Conservation (phyloP, 2,888 invertebrate genomes). For the Agrilus biguttatus region DNA sequence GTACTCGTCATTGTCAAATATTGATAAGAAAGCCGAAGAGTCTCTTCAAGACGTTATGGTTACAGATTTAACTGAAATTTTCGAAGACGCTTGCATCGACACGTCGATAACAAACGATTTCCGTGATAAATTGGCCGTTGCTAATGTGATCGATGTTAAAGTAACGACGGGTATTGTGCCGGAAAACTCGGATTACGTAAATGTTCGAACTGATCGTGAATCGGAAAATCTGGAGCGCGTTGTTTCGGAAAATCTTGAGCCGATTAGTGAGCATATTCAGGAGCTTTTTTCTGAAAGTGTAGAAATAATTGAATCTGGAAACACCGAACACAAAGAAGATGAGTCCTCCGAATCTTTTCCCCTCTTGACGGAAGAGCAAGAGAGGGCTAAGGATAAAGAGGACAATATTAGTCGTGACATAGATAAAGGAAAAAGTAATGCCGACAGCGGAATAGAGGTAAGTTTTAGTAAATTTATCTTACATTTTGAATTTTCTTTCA, state of each 20-base stretch:
- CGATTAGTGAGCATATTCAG: conserved; percentile 3
- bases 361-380: conserved; percentile 25
- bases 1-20: conserved; percentile 20
- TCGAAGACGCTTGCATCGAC: conserved; percentile 5
- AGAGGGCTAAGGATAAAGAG: conserved; percentile 17
- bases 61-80: conserved; percentile 14
- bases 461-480: not conserved
- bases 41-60: conserved; percentile 20
- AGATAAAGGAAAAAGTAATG: conserved; percentile 3
- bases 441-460: not conserved
- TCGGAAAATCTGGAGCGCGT: conserved; percentile 4
- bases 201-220: conserved; percentile 1
- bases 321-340: conserved; percentile 3
- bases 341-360: conserved; percentile 16
- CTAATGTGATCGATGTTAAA: conserved; percentile 21
- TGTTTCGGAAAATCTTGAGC: conserved; percentile 1
- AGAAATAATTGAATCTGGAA: conserved; percentile 3
- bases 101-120: conserved; percentile 7
- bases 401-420: conserved; percentile 4
- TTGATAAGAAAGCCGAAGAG: conserved; percentile 17
- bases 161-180: conserved; percentile 4
- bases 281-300: conserved; percentile 7
- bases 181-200: conserved; percentile 5
- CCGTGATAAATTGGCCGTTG: conserved; percentile 16
- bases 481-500: too few species aligned